phyloP scores from a whole-genome alignment of 1,140 invertebrate species.

The Rhagoletis pomonella region DNA sequence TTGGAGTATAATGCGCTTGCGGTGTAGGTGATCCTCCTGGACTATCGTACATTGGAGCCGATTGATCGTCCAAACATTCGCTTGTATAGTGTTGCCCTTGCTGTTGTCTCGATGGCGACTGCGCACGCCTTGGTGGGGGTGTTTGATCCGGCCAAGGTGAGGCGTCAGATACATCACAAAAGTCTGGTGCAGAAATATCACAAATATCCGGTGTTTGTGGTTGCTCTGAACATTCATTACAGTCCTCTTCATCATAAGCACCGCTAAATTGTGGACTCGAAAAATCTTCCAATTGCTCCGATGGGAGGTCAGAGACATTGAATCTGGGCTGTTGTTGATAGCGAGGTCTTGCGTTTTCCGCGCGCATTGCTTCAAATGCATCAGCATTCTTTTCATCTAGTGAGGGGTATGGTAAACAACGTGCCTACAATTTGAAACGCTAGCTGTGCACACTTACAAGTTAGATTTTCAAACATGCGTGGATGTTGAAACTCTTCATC shows the following conservation, averaged over 20 bases:
- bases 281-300: slow-evolving; percentile 24
- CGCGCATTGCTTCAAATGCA: slow-evolving; percentile 3
- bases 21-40: slow-evolving; percentile 16
- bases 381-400: slow-evolving; percentile 10
- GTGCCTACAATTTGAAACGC: neutral
- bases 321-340: slow-evolving; percentile 24
- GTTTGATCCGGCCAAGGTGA: slow-evolving; percentile 16
- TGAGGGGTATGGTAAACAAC: neutral
- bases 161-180: slow-evolving; percentile 26
- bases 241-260: neutral
- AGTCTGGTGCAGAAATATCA: slow-evolving; percentile 13
- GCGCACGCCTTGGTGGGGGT: neutral
- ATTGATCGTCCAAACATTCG: slow-evolving; percentile 1
- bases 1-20: slow-evolving; percentile 7
- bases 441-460: neutral
- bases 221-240: neutral
- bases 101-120: neutral
- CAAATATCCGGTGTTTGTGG: neutral
- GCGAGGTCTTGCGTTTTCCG: slow-evolving; percentile 1
- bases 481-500: slow-evolving; percentile 42
- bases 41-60: neutral
- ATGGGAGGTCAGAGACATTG: slow-evolving; percentile 8
- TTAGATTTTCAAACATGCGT: slow-evolving; percentile 24
- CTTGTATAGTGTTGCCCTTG: neutral
- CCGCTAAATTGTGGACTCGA: slow-evolving; percentile 23